Evolutionary conservation across 2,888 invertebrate genomes (phyloP).

Genomic region (Eudasyphora cyanicolor): DNA sequence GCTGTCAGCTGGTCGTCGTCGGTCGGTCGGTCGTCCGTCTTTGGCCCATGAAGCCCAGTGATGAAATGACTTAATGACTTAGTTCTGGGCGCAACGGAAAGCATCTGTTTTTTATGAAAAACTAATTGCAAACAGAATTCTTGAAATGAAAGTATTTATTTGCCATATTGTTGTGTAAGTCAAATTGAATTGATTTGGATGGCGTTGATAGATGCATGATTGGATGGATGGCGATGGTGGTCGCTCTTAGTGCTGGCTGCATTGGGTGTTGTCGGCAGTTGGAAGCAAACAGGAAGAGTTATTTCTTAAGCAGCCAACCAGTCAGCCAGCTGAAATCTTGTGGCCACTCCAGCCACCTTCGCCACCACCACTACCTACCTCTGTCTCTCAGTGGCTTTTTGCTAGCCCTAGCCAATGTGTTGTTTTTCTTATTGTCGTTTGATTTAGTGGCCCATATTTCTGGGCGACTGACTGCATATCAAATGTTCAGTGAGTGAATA

Average conservation of each 20-base stretch:
- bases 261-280: background rate
- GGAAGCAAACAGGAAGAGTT: constrained; percentile 8
- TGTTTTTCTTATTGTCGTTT: background rate
- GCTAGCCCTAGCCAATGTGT: too few species aligned
- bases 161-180: background rate
- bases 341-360: constrained; percentile 2
- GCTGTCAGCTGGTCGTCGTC: background rate
- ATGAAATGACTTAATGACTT: constrained; percentile 36
- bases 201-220: background rate
- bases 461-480: constrained; percentile 36
- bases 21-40: too few species aligned
- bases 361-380: background rate
- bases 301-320: background rate
- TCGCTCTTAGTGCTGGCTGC: too few species aligned
- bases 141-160: constrained; percentile 56
- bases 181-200: background rate
- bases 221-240: background rate
- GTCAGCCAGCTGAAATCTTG: background rate
- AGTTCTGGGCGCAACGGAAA: background rate
- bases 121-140: constrained; percentile 17
- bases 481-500: constrained; percentile 32
- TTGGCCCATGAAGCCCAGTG: background rate
- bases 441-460: constrained; percentile 53
- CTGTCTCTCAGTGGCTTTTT: background rate
- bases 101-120: constrained; percentile 58